Percentiles rank a stretch among this genome's conserved stretches.
These are phyloP conservation scores for Xanthorhoe spadicearia DNA, from an alignment of 2,888 invertebrate genomes.

Conservation along the genomic window DNA sequence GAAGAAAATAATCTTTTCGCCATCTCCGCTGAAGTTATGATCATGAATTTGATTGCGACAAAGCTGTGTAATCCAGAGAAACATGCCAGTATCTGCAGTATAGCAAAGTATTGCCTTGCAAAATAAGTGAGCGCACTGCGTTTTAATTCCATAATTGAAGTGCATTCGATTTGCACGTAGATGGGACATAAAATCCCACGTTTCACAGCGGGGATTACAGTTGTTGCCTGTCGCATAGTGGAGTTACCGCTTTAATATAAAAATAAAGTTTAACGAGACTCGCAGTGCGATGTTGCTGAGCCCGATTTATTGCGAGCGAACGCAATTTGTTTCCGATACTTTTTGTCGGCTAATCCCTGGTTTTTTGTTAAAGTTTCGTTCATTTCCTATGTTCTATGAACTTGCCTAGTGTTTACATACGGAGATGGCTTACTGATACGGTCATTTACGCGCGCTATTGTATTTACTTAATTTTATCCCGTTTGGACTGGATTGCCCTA, in stretches of 20 bases:
- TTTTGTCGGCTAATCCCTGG: constrained; percentile 64
- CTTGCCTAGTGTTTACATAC: too few relatives aligned
- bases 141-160: constrained; percentile 36
- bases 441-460: too few relatives aligned
- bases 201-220: constrained; percentile 71
- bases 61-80: too few relatives aligned
- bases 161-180: constrained; percentile 43
- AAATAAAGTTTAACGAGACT: constrained; percentile 81
- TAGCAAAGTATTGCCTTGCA: background rate
- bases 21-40: too few relatives aligned
- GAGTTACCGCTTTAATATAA: constrained; percentile 81
- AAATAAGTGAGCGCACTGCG: constrained; percentile 1
- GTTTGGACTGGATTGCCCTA: too few relatives aligned
- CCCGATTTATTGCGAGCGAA: constrained; percentile 75
- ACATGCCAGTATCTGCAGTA: background rate
- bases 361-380: constrained; percentile 40
- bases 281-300: constrained; percentile 58
- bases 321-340: constrained; percentile 71
- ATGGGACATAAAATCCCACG: constrained; percentile 57
- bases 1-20: too few relatives aligned
- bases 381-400: constrained; percentile 29
- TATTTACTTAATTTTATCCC: too few relatives aligned
- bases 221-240: constrained; percentile 64
- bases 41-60: too few relatives aligned
- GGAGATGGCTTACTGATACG: background rate